A percentile compares a stretch with the other conserved stretches of the same genome.
These are phyloP conservation scores for Menura novaehollandiae DNA, from an alignment of 2,113 vertebrate genomes.

Conservation along the genomic window DNA sequence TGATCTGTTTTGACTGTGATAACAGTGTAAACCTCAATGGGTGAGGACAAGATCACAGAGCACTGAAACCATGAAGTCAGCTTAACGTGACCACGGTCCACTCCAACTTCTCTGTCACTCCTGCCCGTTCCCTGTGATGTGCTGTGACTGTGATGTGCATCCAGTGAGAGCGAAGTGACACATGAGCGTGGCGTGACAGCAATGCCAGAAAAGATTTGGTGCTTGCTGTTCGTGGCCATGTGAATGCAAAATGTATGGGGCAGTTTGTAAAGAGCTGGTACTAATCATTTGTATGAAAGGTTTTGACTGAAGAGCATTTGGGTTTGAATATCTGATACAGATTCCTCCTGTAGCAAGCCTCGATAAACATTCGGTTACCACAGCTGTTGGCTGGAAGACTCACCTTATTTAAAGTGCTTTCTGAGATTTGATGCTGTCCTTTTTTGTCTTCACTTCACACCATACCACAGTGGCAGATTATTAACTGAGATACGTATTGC, in stretches of 20 bases:
- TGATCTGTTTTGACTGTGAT: slow-evolving; percentile 59
- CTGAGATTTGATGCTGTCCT: neutral
- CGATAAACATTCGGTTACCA: neutral
- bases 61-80: slow-evolving; percentile 51
- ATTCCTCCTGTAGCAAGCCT: neutral
- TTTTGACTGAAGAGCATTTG: neutral
- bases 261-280: slow-evolving; percentile 27
- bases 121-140: neutral
- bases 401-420: neutral
- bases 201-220: slow-evolving; percentile 24
- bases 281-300: neutral
- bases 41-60: slow-evolving; percentile 36
- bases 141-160: slow-evolving; percentile 29
- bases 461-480: slow-evolving; percentile 2
- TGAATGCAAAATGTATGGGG: slow-evolving; percentile 2
- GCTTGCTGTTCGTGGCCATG: neutral
- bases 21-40: slow-evolving; percentile 43
- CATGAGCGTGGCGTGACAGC: neutral
- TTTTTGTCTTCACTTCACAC: neutral
- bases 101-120: neutral
- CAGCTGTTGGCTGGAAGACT: neutral
- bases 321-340: neutral
- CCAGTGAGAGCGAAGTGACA: neutral
- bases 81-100: neutral
- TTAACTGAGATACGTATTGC: neutral